These are phyloP conservation scores for Steinernema carpocapsae DNA, from an alignment of 2,888 invertebrate genomes.

Conservation along the genomic window DNA sequence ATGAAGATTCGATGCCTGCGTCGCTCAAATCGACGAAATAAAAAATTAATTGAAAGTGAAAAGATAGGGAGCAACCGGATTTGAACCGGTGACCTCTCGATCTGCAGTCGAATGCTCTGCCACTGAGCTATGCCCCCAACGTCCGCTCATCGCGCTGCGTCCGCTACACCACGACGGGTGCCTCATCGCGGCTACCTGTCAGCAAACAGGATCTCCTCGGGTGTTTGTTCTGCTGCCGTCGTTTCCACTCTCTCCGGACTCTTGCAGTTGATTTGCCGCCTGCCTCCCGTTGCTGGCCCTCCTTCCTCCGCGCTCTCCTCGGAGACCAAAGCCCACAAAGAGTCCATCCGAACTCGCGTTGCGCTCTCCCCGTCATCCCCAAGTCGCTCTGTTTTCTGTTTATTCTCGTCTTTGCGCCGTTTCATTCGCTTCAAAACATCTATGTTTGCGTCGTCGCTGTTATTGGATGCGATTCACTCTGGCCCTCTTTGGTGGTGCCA, in stretches of 20 bases:
- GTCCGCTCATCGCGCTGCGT: background rate
- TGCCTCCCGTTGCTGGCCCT: background rate
- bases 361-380: background rate
- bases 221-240: background rate
- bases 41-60: background rate
- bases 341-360: background rate
- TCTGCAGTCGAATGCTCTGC: constrained; percentile 61
- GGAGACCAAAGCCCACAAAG: background rate
- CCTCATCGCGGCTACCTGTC: constrained; percentile 1
- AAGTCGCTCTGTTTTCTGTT: background rate
- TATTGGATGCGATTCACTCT: background rate
- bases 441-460: background rate
- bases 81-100: constrained; percentile 60
- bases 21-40: background rate
- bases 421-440: background rate
- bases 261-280: background rate
- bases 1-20: background rate
- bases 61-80: constrained; percentile 49
- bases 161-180: background rate
- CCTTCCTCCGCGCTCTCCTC: background rate
- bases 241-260: background rate
- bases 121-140: constrained; percentile 57
- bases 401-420: background rate
- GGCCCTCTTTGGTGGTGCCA: background rate
- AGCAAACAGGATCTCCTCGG: background rate